These are phyloP conservation scores for Seira sanloemensis DNA, from an alignment of 2,888 invertebrate genomes.

Conservation along the genomic window DNA sequence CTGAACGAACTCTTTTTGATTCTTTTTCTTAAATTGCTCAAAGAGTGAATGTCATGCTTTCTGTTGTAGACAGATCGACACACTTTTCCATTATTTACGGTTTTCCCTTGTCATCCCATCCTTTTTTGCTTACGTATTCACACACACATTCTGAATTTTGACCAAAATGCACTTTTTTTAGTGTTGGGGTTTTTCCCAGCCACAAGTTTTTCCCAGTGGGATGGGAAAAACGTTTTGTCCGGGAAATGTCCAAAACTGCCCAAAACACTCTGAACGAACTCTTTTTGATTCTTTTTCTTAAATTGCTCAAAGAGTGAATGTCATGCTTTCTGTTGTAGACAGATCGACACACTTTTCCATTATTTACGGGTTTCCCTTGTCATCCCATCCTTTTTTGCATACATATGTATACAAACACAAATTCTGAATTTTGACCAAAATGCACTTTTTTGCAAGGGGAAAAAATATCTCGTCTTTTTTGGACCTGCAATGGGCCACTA, in stretches of 20 bases:
- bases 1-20: neutral
- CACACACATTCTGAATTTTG: neutral
- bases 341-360: neutral
- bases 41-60: neutral
- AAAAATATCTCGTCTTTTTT: too few relatives aligned
- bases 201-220: too few relatives aligned
- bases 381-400: neutral
- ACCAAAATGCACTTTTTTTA: neutral
- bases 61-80: neutral
- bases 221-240: too few relatives aligned
- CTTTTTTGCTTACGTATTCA: neutral
- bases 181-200: too few relatives aligned
- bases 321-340: neutral
- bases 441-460: too few relatives aligned
- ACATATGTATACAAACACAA: neutral
- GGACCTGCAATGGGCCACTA: too few relatives aligned
- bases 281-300: neutral
- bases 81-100: neutral
- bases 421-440: too few relatives aligned
- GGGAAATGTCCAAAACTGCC: too few relatives aligned
- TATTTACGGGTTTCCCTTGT: neutral
- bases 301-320: neutral
- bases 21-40: neutral
- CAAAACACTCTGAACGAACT: too few relatives aligned
- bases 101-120: neutral